phyloP scores from a whole-genome alignment of 2,888 invertebrate species.

The Hirudinaria manillensis region DNA sequence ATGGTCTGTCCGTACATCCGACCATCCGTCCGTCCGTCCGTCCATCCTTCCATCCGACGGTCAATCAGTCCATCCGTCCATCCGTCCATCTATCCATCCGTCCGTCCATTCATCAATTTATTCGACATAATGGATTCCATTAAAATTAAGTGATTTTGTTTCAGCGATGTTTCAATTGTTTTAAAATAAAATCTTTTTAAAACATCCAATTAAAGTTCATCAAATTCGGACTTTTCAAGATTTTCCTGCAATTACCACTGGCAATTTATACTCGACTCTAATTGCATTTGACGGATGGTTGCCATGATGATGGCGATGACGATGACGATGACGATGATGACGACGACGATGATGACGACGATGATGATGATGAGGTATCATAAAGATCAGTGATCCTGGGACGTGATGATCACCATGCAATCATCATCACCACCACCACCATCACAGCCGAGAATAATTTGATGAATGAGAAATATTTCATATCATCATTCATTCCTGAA shows the following conservation, averaged over 20 bases:
- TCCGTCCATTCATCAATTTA: neutral
- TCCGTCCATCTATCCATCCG: neutral
- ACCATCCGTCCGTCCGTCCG: neutral
- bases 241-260: too few relatives aligned
- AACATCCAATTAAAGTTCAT: too few relatives aligned
- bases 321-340: neutral
- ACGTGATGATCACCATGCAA: neutral
- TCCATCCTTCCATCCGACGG: too few relatives aligned
- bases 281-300: neutral
- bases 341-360: neutral
- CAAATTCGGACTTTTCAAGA: too few relatives aligned
- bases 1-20: neutral
- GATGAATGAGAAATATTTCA: too few relatives aligned
- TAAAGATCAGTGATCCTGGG: too few relatives aligned
- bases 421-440: constrained; percentile 3
- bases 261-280: too few relatives aligned
- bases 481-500: too few relatives aligned
- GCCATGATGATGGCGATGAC: neutral
- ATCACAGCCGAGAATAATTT: neutral
- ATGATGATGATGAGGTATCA: neutral
- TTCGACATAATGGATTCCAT: neutral
- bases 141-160: too few relatives aligned
- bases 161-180: too few relatives aligned
- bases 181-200: too few relatives aligned
- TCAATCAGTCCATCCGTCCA: neutral